Base-by-base conservation (phyloP, 2,888 invertebrate genomes). In the Lingula anatina region DNA sequence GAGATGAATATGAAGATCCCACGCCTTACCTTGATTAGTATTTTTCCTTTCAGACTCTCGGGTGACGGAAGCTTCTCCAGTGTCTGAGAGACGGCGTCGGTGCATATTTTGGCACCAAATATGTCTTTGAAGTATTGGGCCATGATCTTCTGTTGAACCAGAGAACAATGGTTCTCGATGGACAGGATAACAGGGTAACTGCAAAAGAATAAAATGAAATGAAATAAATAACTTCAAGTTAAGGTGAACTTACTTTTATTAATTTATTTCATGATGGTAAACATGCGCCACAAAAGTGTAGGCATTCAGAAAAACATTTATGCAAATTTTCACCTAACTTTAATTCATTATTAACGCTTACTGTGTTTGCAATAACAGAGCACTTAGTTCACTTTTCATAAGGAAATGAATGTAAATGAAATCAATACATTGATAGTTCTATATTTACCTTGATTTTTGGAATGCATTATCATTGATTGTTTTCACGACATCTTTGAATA, bases 401-500 rank as follows among this genome's bases (percentile, higher is more conserved):
- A n/a, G n/a, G n/a, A n/a, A n/a, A n/a, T n/a, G n/a, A n/a, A n/a
- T n/a, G n/a, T n/a, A n/a, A n/a, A n/a, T n/a, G n/a, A n/a, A n/a
- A n/a, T n/a, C n/a, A n/a, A n/a, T n/a, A n/a, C n/a, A n/a, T n/a
- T n/a, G n/a, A n/a, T n/a, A n/a, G n/a, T n/a, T n/a, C 37, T 23
- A 27, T 39, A 78, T 82, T 78, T 75, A 86, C 83, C 93, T 90
- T 0, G 95, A 94, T 0, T 88, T 86, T 3, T 86, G 83, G 77
- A 99, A 99, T 0, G 97, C 97, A 73, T 97, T 90, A 61, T 95
- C 93, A 70, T 89, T 90, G 44, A 99, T 95, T 0, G 89, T 90
- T 27, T 56, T 51, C 31, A 99, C 85, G 0, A 96, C 96, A 74
- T 97, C 96, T 72, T 89, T 83, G 71, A 99, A 93, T 79, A 86